Percentiles rank a stretch among this genome's conserved stretches.
Evolutionary conservation across 2,888 invertebrate genomes (phyloP).

Genomic region (Tromatobia lineatoria): DNA sequence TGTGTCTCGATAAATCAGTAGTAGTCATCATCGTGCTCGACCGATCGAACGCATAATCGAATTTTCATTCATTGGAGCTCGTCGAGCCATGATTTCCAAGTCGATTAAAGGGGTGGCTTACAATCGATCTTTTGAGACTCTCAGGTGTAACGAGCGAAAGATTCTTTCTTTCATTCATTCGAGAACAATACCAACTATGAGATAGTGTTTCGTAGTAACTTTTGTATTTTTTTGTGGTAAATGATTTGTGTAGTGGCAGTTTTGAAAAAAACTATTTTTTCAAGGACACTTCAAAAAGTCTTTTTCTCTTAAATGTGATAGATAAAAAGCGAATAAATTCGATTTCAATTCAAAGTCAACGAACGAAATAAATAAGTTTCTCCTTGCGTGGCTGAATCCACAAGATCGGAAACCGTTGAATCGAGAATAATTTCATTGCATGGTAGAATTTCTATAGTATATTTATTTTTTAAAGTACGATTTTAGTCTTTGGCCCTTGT

Average conservation of each 20-base stretch:
- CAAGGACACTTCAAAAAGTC: slow-evolving; percentile 29
- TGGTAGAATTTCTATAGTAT: not conserved
- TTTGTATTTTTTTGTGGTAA: slow-evolving; percentile 39
- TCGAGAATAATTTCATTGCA: not conserved
- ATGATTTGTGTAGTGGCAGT: slow-evolving; percentile 32
- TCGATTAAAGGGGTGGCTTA: slow-evolving; percentile 2
- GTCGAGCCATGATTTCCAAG: slow-evolving; percentile 46
- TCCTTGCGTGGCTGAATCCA: not conserved
- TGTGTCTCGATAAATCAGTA: slow-evolving; percentile 48
- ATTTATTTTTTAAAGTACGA: not conserved
- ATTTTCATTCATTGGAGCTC: slow-evolving; percentile 48
- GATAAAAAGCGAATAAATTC: not conserved
- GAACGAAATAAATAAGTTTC: not conserved
- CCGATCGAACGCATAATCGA: slow-evolving; percentile 64
- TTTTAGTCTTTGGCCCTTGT: slow-evolving; percentile 71
- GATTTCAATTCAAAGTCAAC: slow-evolving; percentile 1
- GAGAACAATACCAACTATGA: slow-evolving; percentile 43
- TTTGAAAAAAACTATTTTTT: slow-evolving; percentile 28
- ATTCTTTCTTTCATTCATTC: slow-evolving; percentile 5
- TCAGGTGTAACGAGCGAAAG: slow-evolving; percentile 43
- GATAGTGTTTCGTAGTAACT: slow-evolving; percentile 20
- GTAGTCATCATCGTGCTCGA: slow-evolving; percentile 69
- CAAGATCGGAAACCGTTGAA: not conserved
- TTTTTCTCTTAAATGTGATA: not conserved
- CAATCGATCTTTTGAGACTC: slow-evolving; percentile 16